Conservation (phyloP, 2,888 invertebrate species). For the Clostera curtula region DNA sequence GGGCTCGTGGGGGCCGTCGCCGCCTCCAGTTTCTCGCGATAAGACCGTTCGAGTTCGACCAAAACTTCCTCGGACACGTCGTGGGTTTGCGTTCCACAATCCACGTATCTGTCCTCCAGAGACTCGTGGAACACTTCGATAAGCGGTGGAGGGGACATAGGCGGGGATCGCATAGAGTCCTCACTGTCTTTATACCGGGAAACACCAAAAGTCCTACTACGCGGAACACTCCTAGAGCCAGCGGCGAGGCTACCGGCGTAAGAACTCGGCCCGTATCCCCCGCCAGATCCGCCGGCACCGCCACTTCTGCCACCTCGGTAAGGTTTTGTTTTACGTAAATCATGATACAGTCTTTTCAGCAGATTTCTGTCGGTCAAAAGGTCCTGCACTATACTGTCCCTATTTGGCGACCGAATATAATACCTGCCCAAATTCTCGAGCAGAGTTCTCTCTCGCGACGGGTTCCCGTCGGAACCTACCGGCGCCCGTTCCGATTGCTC, state of each 20-base stretch:
- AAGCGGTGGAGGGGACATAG: slow-evolving; percentile 78
- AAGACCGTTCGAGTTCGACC: slow-evolving; percentile 61
- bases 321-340: slow-evolving; percentile 79
- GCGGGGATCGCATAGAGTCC: slow-evolving; percentile 49
- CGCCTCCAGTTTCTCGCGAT: slow-evolving; percentile 57
- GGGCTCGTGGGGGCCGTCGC: slow-evolving; percentile 56
- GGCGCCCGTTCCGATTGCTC: slow-evolving; percentile 50
- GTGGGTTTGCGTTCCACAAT: slow-evolving; percentile 77
- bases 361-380: slow-evolving; percentile 83
- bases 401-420: slow-evolving; percentile 77
- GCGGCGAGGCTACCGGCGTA: slow-evolving; percentile 58
- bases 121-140: slow-evolving; percentile 80
- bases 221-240: slow-evolving; percentile 34
- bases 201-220: slow-evolving; percentile 36
- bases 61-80: slow-evolving; percentile 75
- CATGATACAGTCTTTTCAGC: slow-evolving; percentile 83
- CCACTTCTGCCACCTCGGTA: slow-evolving; percentile 60
- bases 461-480: slow-evolving; percentile 42
- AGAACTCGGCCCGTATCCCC: slow-evolving; percentile 37
- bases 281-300: slow-evolving; percentile 45
- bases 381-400: slow-evolving; percentile 82
- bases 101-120: slow-evolving; percentile 68
- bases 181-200: slow-evolving; percentile 39
- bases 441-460: slow-evolving; percentile 65
- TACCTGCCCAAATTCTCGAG: slow-evolving; percentile 80